These are phyloP conservation scores for Vidua chalybeata DNA, from an alignment of 2,113 vertebrate species.

Conservation along the genomic window DNA sequence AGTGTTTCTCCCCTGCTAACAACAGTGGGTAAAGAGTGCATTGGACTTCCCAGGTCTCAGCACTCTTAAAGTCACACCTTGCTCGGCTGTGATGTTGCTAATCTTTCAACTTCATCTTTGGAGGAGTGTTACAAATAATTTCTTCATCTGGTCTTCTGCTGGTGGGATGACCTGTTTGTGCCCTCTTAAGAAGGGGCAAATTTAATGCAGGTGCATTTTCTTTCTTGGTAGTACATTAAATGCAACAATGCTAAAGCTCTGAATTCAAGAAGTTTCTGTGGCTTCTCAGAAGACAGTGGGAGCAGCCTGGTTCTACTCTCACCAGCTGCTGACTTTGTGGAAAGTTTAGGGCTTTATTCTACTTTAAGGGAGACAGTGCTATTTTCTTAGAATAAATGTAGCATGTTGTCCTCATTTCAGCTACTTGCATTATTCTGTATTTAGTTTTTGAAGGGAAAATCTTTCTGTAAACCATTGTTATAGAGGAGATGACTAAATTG, in stretches of 20 bases:
- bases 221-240: not conserved
- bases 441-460: not conserved
- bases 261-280: not conserved
- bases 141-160: not conserved
- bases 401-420: not conserved
- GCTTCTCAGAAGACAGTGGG: not conserved
- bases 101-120: not conserved
- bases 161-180: not conserved
- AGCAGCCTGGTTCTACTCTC: not conserved
- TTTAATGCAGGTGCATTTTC: not conserved
- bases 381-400: not conserved
- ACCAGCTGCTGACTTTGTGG: not conserved
- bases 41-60: not conserved
- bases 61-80: not conserved
- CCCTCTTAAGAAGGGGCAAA: not conserved
- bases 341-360: not conserved
- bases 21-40: not conserved
- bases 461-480: not conserved
- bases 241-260: accelerated
- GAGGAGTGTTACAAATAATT: not conserved
- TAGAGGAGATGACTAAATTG: not conserved
- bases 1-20: not conserved
- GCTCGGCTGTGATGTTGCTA: not conserved
- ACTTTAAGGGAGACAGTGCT: not conserved
- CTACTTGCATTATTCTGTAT: not conserved